Conservation (phyloP, 2,113 vertebrate species). For the Bufo bufo region DNA sequence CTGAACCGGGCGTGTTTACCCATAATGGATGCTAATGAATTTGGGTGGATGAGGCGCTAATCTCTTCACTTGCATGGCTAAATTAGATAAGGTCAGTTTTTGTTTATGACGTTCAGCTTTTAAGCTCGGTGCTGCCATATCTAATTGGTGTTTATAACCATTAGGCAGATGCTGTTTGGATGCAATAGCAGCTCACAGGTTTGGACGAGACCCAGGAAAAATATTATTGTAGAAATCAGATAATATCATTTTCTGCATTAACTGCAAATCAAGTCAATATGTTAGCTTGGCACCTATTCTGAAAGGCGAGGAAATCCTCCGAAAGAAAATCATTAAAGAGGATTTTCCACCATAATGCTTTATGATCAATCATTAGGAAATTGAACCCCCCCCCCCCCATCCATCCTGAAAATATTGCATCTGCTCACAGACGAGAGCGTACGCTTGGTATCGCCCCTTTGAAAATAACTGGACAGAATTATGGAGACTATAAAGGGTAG, state of each 20-base stretch:
- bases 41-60: slow-evolving; percentile 37
- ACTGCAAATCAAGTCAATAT: slow-evolving; percentile 16
- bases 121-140: slow-evolving; percentile 42
- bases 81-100: slow-evolving; percentile 54
- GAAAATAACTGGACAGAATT: background rate
- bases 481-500: background rate
- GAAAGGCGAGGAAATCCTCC: background rate
- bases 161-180: slow-evolving; percentile 57
- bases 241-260: slow-evolving; percentile 46
- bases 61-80: slow-evolving; percentile 16
- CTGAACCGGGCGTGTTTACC: slow-evolving; percentile 27
- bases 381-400: background rate
- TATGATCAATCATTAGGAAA: background rate
- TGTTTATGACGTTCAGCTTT: slow-evolving; percentile 56
- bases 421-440: background rate
- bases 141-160: slow-evolving; percentile 47
- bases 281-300: background rate
- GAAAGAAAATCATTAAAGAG: background rate
- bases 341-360: background rate
- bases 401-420: background rate
- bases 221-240: slow-evolving; percentile 42
- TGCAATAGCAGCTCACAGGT: slow-evolving; percentile 53
- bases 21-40: slow-evolving; percentile 46
- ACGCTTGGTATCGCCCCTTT: background rate
- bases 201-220: slow-evolving; percentile 52